These are phyloP conservation scores for Ophion obscuratus DNA, from an alignment of 2,888 invertebrate species.

Conservation along the genomic window DNA sequence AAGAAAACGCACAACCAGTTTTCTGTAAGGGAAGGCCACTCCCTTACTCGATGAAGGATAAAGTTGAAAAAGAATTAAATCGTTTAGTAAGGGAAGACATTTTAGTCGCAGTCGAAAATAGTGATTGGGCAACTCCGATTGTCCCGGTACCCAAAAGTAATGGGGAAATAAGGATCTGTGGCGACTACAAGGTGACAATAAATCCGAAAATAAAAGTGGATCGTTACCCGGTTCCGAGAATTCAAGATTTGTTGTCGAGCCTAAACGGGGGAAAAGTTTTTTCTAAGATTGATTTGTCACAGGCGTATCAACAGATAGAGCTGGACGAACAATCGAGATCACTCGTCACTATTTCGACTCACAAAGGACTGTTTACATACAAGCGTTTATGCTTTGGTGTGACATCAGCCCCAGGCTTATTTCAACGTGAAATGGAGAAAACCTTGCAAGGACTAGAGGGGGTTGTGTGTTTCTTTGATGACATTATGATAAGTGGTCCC, in stretches of 20 bases:
- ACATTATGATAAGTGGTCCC: slow-evolving; percentile 11
- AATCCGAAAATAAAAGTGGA: slow-evolving; percentile 59
- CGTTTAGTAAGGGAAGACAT: neutral
- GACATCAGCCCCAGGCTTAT: slow-evolving; percentile 77
- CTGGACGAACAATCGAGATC: slow-evolving; percentile 74
- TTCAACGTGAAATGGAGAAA: slow-evolving; percentile 72
- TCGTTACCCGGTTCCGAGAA: slow-evolving; percentile 65
- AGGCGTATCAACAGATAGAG: slow-evolving; percentile 79
- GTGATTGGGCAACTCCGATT: slow-evolving; percentile 3
- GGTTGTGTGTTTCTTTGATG: slow-evolving; percentile 48
- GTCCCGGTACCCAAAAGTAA: too few relatives aligned
- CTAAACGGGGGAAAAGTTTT: slow-evolving; percentile 68
- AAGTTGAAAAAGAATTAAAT: neutral
- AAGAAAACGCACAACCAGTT: neutral
- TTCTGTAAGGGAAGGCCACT: neutral
- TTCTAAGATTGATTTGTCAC: slow-evolving; percentile 73
- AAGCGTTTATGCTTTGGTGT: slow-evolving; percentile 65
- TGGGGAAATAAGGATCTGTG: slow-evolving; percentile 68
- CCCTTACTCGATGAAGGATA: neutral
- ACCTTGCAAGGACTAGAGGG: slow-evolving; percentile 27
- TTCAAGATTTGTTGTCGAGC: slow-evolving; percentile 65
- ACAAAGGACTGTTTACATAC: slow-evolving; percentile 77
- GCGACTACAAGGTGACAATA: slow-evolving; percentile 62
- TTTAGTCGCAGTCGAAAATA: neutral
- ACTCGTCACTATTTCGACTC: slow-evolving; percentile 75